Base-by-base conservation (phyloP, 1,140 invertebrate species). In the Temnothorax nylanderi region DNA sequence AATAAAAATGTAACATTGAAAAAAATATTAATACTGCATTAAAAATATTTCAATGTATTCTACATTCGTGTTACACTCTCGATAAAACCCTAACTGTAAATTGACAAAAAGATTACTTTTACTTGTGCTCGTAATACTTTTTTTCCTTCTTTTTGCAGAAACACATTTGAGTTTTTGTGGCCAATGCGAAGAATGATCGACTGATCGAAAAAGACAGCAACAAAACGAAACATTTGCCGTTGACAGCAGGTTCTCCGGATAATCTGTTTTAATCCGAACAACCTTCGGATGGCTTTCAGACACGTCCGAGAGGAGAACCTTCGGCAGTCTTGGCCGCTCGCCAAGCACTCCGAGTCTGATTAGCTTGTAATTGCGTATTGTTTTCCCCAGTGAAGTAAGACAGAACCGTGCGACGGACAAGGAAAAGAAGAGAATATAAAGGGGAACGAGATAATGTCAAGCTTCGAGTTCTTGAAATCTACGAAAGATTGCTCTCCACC, bases 311-410 rank as follows among this genome's bases (percentile, higher is more conserved):
- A 82, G 82, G 60, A 47, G 32, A 88, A 62, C 86, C 89, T 82
- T 92, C 88, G 90, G 92, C 88, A 86, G 88, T 93, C 90, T 77
- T 93, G 91, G 92, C 88, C 18, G 56, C 0, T 18, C 8, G 90
- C 92, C 92, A 93, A 87, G 71, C 81, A 85, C 77, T 87, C 76
- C 32, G 51, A 88, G 87, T 88, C 91, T 91, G 92, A 93, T 93
- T 91, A 93, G 92, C 89, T 92, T 85, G 91, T 93, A 93, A 93
- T 93, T 93, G 92, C 90, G 91, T 92, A 92, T 93, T 92, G 88
- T 93, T 91, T 89, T 71, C 65, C 60, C 67, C 32, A 10, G 58
- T 37, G 16, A 82, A 85, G 69, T 87, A 90, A 86, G 82, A 91
- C 86, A 47, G 85, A 47, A 13, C 51, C 18, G 54, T 56, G 62